phyloP scores from a whole-genome alignment of 2,888 invertebrate species.

The Phengaris arion region DNA sequence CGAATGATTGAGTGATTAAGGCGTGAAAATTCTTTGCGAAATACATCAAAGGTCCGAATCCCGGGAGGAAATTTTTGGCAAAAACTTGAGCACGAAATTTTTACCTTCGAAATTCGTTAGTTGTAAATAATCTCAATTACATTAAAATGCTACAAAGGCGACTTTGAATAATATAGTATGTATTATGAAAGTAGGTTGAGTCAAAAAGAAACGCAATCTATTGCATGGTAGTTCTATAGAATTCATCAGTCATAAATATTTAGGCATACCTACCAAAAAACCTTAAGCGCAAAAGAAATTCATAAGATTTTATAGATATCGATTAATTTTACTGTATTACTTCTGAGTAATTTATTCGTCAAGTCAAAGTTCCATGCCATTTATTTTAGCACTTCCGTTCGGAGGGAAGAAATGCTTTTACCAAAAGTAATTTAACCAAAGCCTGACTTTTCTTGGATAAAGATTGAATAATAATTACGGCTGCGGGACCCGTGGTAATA shows the following conservation, averaged over 20 bases:
- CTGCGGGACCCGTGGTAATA: conserved; percentile 22
- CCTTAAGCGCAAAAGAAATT: conserved; percentile 16
- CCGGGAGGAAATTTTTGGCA: background rate
- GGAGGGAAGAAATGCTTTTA: conserved; percentile 73
- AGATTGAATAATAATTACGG: conserved; percentile 72
- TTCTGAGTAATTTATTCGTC: conserved; percentile 66
- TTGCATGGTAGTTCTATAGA: no score
- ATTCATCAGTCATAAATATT: background rate
- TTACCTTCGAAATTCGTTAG: background rate
- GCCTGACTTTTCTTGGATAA: conserved; percentile 67
- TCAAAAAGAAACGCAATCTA: no score
- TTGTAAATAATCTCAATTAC: no score
- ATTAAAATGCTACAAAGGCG: no score
- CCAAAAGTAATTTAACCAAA: conserved; percentile 72
- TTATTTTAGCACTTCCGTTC: conserved; percentile 73
- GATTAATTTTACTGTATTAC: conserved; percentile 63
- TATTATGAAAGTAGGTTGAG: no score
- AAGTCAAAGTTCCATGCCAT: conserved; percentile 73
- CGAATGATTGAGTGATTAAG: background rate
- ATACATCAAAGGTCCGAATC: background rate
- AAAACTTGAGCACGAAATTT: background rate
- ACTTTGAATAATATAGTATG: no score
- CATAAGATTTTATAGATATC: conserved; percentile 30
- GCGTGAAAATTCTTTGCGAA: background rate
- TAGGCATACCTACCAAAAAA: background rate